A percentile compares a stretch with the other conserved stretches of the same genome.
Conservation (phyloP, 2,113 vertebrate species). For the Argyrosomus japonicus region DNA sequence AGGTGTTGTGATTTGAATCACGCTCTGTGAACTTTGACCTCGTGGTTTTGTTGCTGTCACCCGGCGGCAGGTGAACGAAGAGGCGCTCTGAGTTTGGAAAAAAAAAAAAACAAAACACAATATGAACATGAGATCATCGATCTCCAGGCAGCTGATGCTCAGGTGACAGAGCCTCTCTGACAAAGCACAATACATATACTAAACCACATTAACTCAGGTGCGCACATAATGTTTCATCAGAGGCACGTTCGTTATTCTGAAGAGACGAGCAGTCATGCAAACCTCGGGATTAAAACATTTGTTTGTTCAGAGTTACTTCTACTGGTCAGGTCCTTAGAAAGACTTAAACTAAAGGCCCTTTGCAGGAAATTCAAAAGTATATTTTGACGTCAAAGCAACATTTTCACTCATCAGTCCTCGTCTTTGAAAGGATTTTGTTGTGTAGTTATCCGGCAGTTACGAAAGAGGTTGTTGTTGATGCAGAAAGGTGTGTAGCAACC, state of each 20-base stretch:
- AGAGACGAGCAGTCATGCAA: not conserved
- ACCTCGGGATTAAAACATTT: not conserved
- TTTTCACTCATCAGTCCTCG: not conserved
- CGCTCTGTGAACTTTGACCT: constrained; percentile 55
- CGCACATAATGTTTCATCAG: not conserved
- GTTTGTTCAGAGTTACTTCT: not conserved
- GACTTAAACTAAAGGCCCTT: not conserved
- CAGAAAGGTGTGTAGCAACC: not conserved
- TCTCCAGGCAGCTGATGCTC: constrained; percentile 22
- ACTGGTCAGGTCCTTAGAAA: not conserved
- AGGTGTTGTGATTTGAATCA: constrained; percentile 62
- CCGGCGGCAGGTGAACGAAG: constrained; percentile 45
- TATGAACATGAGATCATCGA: constrained; percentile 31
- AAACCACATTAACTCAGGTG: not conserved
- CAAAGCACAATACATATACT: not conserved
- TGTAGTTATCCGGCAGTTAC: constrained; percentile 6
- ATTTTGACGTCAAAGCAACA: not conserved
- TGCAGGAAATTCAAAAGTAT: not conserved
- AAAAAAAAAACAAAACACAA: constrained; percentile 25
- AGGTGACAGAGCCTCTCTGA: constrained; percentile 24
- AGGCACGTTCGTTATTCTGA: not conserved
- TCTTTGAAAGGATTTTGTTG: constrained; percentile 14
- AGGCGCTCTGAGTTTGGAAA: constrained; percentile 13
- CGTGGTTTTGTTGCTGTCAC: constrained; percentile 20
- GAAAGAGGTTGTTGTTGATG: constrained; percentile 10